phyloP scores from a whole-genome alignment of 2,113 vertebrate genomes.

The Ramphastos sulfuratus region DNA sequence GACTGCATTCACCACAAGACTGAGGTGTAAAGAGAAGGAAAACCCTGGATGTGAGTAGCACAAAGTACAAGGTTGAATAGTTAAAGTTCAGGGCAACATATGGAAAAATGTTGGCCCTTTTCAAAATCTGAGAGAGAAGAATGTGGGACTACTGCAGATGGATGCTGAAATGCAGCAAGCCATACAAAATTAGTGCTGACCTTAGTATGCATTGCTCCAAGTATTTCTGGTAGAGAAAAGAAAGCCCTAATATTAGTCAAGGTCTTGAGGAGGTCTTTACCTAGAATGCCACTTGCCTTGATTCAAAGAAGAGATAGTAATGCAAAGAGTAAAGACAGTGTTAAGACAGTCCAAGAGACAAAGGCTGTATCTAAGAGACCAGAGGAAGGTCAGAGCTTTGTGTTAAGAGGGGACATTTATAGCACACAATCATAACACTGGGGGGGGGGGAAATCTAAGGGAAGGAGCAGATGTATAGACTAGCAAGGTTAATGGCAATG shows the following conservation, averaged over 20 bases:
- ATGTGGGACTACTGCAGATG: not conserved
- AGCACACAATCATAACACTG: not conserved
- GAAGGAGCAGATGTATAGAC: not conserved
- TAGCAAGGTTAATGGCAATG: not conserved
- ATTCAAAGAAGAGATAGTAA: not conserved
- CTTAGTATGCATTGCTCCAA: not conserved
- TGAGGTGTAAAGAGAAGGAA: not conserved
- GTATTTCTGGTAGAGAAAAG: not conserved
- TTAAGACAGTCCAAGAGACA: not conserved
- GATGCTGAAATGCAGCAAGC: not conserved
- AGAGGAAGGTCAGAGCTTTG: not conserved
- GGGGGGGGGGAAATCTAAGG: not conserved
- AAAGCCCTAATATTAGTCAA: not conserved
- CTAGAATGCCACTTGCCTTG: not conserved
- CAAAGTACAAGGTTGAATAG: not conserved
- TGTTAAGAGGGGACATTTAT: not conserved
- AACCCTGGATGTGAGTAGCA: not conserved
- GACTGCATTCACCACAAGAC: not conserved
- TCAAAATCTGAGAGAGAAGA: not conserved
- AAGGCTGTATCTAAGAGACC: not conserved
- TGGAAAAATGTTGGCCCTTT: not conserved
- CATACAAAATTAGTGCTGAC: not conserved
- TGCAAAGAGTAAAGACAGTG: not conserved
- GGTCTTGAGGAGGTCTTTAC: not conserved
- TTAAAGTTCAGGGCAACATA: not conserved